Evolutionary conservation across 2,113 vertebrate genomes (phyloP).

Genomic region (Ceyx margarethae): DNA sequence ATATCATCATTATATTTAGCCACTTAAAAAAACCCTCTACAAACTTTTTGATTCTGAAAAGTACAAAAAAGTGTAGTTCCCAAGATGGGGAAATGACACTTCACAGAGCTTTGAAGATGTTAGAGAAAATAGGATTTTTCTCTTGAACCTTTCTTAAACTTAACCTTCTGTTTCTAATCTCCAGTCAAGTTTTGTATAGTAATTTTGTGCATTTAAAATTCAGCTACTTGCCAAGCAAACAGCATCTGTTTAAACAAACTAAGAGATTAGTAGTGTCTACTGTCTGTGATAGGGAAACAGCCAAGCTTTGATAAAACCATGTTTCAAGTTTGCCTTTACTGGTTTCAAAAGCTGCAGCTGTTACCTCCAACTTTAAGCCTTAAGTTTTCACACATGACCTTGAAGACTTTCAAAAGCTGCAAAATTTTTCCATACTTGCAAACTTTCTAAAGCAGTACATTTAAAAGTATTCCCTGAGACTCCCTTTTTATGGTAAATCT

Average conservation of each 20-base stretch:
- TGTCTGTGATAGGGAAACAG: neutral
- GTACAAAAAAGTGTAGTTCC: neutral
- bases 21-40: neutral
- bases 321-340: constrained; percentile 11
- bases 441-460: neutral
- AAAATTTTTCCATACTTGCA: neutral
- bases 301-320: constrained; percentile 11
- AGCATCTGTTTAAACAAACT: constrained; percentile 45
- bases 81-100: neutral
- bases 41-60: neutral
- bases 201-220: constrained; percentile 17
- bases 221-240: neutral
- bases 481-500: neutral
- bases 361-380: constrained; percentile 2
- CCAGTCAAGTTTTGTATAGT: neutral
- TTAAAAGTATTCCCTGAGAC: neutral
- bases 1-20: neutral
- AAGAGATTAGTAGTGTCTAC: constrained; percentile 28
- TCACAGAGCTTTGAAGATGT: neutral
- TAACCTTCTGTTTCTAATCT: neutral
- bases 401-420: neutral
- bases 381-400: constrained; percentile 17
- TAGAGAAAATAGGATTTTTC: neutral
- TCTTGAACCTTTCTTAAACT: neutral
- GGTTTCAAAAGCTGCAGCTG: constrained; percentile 44